These are phyloP conservation scores for Ifrita kowaldi DNA, from an alignment of 2,113 vertebrate species.

Conservation along the genomic window DNA sequence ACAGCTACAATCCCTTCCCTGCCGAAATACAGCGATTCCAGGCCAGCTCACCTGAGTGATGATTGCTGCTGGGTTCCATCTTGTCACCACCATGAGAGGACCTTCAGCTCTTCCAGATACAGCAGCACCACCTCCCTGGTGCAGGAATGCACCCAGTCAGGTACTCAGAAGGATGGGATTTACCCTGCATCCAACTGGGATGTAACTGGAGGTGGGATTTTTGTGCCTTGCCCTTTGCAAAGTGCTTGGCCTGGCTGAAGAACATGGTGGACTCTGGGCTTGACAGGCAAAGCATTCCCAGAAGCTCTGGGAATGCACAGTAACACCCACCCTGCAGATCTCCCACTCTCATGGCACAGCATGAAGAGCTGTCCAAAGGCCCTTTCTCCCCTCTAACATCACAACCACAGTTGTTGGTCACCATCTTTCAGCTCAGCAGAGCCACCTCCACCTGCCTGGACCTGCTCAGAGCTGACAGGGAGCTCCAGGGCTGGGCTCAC, in stretches of 20 bases:
- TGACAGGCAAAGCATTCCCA: neutral
- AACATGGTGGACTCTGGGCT: neutral
- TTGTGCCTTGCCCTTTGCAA: neutral
- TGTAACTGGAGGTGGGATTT: neutral
- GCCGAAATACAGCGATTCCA: fast-evolving
- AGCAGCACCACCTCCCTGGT: neutral
- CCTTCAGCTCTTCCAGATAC: neutral
- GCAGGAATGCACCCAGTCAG: neutral
- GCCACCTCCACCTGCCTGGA: neutral
- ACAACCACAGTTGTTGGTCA: neutral
- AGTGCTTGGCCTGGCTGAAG: neutral
- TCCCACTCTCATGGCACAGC: neutral
- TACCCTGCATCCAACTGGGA: neutral
- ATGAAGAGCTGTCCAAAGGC: neutral
- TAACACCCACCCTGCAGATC: neutral
- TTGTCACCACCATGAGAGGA: neutral
- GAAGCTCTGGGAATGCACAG: neutral
- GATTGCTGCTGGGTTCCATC: neutral
- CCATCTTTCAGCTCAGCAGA: neutral
- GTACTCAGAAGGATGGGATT: neutral
- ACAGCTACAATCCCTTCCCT: neutral
- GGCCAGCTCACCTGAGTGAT: neutral
- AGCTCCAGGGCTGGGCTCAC: neutral
- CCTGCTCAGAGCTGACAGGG: neutral
- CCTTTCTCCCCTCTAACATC: neutral